Evolutionary conservation across 2,797 vertebrate genomes (phyloP).

Genomic region (Propithecus deckenii): DNA sequence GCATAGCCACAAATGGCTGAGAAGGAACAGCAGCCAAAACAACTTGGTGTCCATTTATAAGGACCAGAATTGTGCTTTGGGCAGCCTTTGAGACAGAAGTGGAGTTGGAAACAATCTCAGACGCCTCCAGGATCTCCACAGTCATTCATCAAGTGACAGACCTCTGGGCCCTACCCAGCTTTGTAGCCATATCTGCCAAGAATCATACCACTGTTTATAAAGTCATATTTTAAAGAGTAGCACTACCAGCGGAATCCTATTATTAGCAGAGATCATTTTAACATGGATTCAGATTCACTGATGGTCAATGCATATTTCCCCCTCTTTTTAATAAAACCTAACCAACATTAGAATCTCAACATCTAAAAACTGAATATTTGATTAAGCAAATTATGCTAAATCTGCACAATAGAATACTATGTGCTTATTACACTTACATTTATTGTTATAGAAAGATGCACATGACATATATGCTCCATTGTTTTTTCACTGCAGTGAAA

Average conservation of each 20-base stretch:
- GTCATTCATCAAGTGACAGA: background rate
- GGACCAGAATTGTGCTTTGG: background rate
- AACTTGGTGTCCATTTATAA: background rate
- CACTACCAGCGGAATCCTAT: background rate
- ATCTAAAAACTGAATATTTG: constrained; percentile 9
- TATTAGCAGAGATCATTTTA: constrained; percentile 49
- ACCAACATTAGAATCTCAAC: background rate
- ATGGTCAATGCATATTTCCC: background rate
- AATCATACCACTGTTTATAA: constrained; percentile 12
- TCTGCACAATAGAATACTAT: background rate
- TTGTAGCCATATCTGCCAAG: constrained; percentile 16
- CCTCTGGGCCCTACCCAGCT: background rate
- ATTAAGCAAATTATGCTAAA: constrained; percentile 6
- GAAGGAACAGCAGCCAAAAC: background rate
- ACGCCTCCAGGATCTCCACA: background rate
- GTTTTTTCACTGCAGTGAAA: background rate
- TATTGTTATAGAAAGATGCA: background rate
- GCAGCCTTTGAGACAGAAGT: background rate
- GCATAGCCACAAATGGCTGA: background rate
- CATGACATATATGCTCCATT: background rate
- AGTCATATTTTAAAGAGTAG: constrained; percentile 26
- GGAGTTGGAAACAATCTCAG: background rate
- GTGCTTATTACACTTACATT: background rate
- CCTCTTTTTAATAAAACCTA: background rate
- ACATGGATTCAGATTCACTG: background rate